Base-by-base conservation (phyloP, 2,113 vertebrate genomes). In the Vulpes ferrilata region DNA sequence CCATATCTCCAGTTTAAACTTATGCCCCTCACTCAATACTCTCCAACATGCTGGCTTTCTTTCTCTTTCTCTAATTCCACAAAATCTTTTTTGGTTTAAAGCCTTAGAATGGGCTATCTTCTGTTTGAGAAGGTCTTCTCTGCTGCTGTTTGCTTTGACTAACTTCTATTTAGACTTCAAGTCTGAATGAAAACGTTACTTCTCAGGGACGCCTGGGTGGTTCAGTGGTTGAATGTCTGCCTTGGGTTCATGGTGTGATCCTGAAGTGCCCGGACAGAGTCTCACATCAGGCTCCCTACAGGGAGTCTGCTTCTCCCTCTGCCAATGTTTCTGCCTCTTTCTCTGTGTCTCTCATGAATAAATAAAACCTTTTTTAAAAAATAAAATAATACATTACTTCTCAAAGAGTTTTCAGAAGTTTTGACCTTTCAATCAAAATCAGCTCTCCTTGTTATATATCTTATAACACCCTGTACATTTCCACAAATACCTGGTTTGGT, bases 161-260 rank as follows among this genome's bases (percentile, higher is more conserved):
- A 81, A 89, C 16, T 83, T 30, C 38, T 88, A 69, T 20, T 90
- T 38, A 78, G 25, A 80, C 38, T 64, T 88, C 48, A 83, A 27
- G 55, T 84, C 16, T 93, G 22, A 96, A 82, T 38, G 53, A 90
- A 96, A 96, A 55, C 83, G 73, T 79, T 48, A 48, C 43, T 96
- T 88, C 35, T 93, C 62, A 76, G 43, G 43, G 43, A 43, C 6
- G 43, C 43, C 43, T 43, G 43, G 43, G 43, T 43, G 43, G 43
- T 43, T 43, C 43, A 43, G 43, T 43, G 43, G 43, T 43, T 43
- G 43, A 43, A 7, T 43, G 43, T 43, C 43, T 43, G 43, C 43
- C 43, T 7, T 43, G 6, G 43, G 43, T 43, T 43, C 43, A 43
- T 43, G 43, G 43, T 7, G 7, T 43, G 43, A 43, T 43, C 43